A percentile compares a stretch with the other conserved stretches of the same genome.
phyloP scores from a whole-genome alignment of 2,888 invertebrate genomes.

The Altica lythri region DNA sequence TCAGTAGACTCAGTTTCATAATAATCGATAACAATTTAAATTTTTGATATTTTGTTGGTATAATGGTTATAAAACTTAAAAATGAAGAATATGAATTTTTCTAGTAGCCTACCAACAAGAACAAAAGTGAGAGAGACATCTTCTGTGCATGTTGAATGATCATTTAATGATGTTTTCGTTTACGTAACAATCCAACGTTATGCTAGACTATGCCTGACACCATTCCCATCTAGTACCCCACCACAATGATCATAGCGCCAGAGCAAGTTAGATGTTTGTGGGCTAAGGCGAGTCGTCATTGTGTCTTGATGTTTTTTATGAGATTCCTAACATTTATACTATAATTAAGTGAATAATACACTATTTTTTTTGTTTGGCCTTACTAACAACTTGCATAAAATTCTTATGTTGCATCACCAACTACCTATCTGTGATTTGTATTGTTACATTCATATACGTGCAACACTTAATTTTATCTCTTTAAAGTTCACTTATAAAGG shows the following conservation, averaged over 20 bases:
- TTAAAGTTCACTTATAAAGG: too few relatives aligned
- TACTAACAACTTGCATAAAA: not conserved
- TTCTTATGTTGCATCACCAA: not conserved
- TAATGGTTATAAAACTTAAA: too few relatives aligned
- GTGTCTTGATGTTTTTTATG: conserved; percentile 4
- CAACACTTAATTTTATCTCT: too few relatives aligned
- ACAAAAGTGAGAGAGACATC: not conserved
- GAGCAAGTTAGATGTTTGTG: conserved; percentile 6
- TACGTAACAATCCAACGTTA: conserved; percentile 42
- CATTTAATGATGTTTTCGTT: conserved; percentile 35
- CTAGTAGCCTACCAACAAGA: too few relatives aligned
- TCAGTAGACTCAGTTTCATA: too few relatives aligned
- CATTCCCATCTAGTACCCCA: conserved; percentile 46
- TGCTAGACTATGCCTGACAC: conserved; percentile 40
- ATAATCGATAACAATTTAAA: too few relatives aligned
- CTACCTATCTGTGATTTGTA: too few relatives aligned
- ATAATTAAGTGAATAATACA: conserved; percentile 4
- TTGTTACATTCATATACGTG: too few relatives aligned
- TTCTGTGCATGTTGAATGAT: conserved; percentile 43
- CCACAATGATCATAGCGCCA: conserved; percentile 17
- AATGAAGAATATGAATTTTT: too few relatives aligned
- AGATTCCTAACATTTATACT: conserved; percentile 14
- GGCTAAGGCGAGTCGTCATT: conserved; percentile 16
- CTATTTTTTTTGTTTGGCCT: not conserved
- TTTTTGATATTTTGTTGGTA: too few relatives aligned